Evolutionary conservation across 2,113 vertebrate species (phyloP), one percentile per base, ranked within the genome.

Genomic region (Vulpes ferrilata): DNA sequence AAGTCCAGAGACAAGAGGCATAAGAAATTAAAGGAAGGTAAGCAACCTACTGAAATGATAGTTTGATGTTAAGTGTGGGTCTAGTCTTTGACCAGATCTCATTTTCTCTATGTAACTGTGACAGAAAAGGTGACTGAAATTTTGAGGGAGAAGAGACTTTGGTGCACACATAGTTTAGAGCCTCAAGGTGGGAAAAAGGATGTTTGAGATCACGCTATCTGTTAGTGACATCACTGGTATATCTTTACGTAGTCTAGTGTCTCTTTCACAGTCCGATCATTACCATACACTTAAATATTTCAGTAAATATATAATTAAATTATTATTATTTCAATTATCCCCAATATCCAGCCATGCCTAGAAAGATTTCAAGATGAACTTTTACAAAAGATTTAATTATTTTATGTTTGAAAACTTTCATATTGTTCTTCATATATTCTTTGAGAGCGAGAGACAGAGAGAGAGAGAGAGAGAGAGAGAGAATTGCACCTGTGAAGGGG

Each of bases 141-240:
- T 20, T 35, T 20, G 5, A 64, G 9, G 76, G 59, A 88, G 55
- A 73, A 80, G 19, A 19, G 30, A 82, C 5, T 5, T 38, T 74
- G 12, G 16, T 19, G 12, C 92, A 60, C 51, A 43, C 11, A 65
- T 11, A 74, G 11, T 15, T 55, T 30, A 82, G 62, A 82, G 35
- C 23, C 20, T 59, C 53, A 27, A 25, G 2, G 27, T 43, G 3
- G 19, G 27, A 57, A 64, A 15, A 11, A 60, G 15, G 7, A 7
- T 80, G 38, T 32, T 62, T 11, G 22, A 81, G 53, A 20, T 57
- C 30, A 73, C 23, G 15, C 15, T 67, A 7, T 55, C 38, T 35
- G 10, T 65, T 38, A 30, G 30, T 57, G 43, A 35, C 11, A 23
- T 9, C 2, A 0, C 17, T 48, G 10, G 35, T 2, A 2, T 27